Percentiles rank a stretch among this genome's conserved stretches.
Evolutionary conservation across 1,140 invertebrate genomes (phyloP).

Genomic region (Drosophila ironensis): DNA sequence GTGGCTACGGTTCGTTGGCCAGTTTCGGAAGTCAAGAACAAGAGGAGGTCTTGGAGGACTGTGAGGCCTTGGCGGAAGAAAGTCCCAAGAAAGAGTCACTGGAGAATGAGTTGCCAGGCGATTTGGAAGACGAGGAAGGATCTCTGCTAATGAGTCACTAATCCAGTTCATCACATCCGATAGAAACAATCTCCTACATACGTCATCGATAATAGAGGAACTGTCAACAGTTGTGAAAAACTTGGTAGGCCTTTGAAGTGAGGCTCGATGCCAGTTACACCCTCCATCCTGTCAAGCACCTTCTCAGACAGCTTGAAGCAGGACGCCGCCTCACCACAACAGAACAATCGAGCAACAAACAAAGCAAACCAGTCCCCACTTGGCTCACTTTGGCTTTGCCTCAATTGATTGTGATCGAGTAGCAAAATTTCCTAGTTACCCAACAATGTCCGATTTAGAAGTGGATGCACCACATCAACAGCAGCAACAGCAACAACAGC

Average conservation of each 20-base stretch:
- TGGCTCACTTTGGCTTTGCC: constrained; percentile 15
- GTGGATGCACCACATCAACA: constrained; percentile 24
- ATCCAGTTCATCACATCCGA: too few species aligned
- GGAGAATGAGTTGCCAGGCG: neutral
- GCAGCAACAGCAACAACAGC: constrained; percentile 1
- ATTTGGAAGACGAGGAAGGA: neutral
- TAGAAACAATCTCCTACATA: too few species aligned
- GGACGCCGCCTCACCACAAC: too few species aligned
- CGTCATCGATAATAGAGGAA: too few species aligned
- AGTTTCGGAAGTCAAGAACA: constrained; percentile 24
- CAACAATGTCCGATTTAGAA: constrained; percentile 58
- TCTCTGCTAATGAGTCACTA: too few species aligned
- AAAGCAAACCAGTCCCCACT: neutral
- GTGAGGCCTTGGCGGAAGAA: neutral
- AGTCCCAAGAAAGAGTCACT: neutral
- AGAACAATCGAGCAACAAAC: too few species aligned
- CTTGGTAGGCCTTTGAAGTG: too few species aligned
- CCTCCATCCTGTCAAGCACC: too few species aligned
- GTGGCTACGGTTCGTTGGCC: constrained; percentile 52
- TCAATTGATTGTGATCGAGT: constrained; percentile 11
- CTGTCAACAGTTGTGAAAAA: too few species aligned
- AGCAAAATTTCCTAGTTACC: constrained; percentile 6
- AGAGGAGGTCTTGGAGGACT: constrained; percentile 1
- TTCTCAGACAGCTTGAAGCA: too few species aligned
- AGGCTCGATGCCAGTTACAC: too few species aligned